Conservation (phyloP, 1,140 invertebrate species). For the Lerema accius region DNA sequence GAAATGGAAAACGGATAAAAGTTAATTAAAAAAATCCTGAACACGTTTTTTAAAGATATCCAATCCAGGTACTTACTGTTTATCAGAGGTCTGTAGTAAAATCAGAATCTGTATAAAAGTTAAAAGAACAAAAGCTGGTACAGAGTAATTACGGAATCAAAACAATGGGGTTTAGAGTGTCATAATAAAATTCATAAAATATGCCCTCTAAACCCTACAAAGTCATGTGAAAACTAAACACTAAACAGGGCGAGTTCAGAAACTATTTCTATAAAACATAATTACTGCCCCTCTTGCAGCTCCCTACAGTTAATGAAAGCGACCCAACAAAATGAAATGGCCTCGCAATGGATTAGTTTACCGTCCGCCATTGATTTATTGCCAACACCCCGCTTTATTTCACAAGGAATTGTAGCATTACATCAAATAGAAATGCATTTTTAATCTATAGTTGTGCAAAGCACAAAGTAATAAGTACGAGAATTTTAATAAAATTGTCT, state of each 20-base stretch:
- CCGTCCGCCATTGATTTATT: conserved; percentile 28
- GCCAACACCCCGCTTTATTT: conserved; percentile 16
- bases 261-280: conserved; percentile 18
- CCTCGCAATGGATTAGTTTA: conserved; percentile 27
- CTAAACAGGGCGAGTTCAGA: neutral
- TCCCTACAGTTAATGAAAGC: conserved; percentile 22
- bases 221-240: conserved; percentile 12
- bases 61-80: too few species aligned
- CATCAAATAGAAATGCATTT: neutral
- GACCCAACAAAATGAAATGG: conserved; percentile 29
- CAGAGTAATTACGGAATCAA: too few species aligned
- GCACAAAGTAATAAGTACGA: too few species aligned
- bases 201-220: neutral
- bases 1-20: too few species aligned
- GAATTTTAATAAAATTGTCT: too few species aligned
- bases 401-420: neutral
- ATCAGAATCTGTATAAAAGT: too few species aligned
- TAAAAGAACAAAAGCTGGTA: too few species aligned
- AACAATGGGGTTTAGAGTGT: too few species aligned
- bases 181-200: too few species aligned
- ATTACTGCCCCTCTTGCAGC: conserved; percentile 17
- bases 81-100: too few species aligned
- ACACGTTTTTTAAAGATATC: too few species aligned
- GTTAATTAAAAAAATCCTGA: too few species aligned
- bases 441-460: neutral